Evolutionary conservation across 2,797 vertebrate genomes (phyloP).

Genomic region (Bucorvus abyssinicus): DNA sequence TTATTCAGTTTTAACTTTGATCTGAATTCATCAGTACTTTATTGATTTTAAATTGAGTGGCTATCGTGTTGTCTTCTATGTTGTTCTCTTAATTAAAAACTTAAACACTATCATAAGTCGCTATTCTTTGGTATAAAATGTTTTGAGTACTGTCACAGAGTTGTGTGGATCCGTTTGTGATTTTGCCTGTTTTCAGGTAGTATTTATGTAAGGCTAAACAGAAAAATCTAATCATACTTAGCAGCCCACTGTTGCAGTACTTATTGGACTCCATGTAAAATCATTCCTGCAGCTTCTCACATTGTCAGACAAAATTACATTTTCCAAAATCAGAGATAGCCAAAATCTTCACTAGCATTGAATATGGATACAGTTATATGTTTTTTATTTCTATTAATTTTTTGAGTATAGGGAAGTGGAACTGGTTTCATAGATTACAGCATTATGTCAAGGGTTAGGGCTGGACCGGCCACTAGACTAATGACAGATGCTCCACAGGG

Average conservation of each 20-base stretch:
- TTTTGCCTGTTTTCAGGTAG: neutral
- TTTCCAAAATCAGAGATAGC: neutral
- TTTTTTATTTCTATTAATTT: neutral
- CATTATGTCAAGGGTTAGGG: too few relatives aligned
- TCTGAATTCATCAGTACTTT: constrained; percentile 46
- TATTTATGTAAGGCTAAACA: neutral
- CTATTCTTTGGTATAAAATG: neutral
- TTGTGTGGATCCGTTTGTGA: neutral
- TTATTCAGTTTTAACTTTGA: constrained; percentile 51
- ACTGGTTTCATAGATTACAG: neutral
- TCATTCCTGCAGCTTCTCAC: neutral
- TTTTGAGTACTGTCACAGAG: neutral
- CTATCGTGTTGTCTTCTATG: constrained; percentile 12
- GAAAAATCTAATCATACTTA: neutral
- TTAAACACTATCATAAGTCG: constrained; percentile 29
- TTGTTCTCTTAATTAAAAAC: constrained; percentile 45
- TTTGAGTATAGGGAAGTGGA: neutral
- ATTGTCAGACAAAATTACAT: neutral
- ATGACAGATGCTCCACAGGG: too few relatives aligned
- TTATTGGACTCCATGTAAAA: neutral
- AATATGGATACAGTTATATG: neutral
- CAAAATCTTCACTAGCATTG: neutral
- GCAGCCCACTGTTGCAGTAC: neutral
- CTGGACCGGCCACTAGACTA: too few relatives aligned
- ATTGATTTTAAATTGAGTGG: constrained; percentile 56